phyloP scores from a whole-genome alignment of 2,113 vertebrate species.

The Hiodon alosoides region DNA sequence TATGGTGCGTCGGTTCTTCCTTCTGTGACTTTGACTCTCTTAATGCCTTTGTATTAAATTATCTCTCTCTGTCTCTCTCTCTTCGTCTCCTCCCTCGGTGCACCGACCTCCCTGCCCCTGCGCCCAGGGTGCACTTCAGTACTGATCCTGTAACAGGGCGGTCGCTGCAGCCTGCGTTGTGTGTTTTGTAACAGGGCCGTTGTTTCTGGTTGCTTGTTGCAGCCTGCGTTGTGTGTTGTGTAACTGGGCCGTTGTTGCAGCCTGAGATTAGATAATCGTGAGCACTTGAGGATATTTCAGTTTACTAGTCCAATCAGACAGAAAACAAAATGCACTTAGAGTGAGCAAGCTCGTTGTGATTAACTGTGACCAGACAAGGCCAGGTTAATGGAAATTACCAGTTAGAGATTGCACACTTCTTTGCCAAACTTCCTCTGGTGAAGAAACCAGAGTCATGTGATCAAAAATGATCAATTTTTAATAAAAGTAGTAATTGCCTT shows the following conservation, averaged over 20 bases:
- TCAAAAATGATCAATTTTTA: slow-evolving; percentile 40
- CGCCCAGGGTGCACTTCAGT: not conserved
- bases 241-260: too few species aligned
- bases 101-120: not conserved
- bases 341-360: too few species aligned
- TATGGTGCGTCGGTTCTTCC: not conserved
- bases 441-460: slow-evolving; percentile 27
- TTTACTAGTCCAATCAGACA: too few species aligned
- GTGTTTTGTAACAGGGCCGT: too few species aligned
- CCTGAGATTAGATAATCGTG: too few species aligned
- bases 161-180: not conserved
- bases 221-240: too few species aligned
- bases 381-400: not conserved
- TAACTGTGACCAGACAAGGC: too few species aligned
- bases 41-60: not conserved
- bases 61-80: not conserved
- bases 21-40: too few species aligned
- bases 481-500: slow-evolving; percentile 26
- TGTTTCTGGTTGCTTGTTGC: too few species aligned
- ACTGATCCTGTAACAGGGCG: not conserved
- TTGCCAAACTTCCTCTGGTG: not conserved
- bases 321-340: too few species aligned
- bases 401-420: not conserved
- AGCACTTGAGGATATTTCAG: too few species aligned
- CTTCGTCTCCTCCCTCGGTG: not conserved